phyloP scores from a whole-genome alignment of 2,888 invertebrate species.

The Hypercompe scribonia region DNA sequence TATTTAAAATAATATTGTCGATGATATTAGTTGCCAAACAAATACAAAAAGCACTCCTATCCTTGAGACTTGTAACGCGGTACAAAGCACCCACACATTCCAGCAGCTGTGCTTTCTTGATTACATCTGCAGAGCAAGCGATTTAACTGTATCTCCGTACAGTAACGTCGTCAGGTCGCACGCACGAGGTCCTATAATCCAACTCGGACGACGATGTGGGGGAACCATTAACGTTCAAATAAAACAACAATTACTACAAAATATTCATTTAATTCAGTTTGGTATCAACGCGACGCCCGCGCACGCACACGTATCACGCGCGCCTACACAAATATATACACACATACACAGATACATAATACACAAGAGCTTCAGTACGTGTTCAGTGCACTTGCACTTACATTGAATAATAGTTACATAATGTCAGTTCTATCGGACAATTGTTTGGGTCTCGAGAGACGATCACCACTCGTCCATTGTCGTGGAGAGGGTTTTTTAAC shows the following conservation, averaged over 20 bases:
- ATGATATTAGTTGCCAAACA: too few species aligned
- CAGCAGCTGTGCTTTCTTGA: too few species aligned
- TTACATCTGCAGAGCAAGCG: too few species aligned
- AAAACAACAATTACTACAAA: slow-evolving; percentile 38
- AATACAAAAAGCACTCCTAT: too few species aligned
- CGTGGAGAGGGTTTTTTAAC: too few species aligned
- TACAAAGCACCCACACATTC: too few species aligned
- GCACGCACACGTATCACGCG: slow-evolving; percentile 14
- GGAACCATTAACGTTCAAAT: slow-evolving; percentile 9
- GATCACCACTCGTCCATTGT: neutral
- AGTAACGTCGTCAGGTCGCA: too few species aligned
- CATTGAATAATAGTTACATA: neutral
- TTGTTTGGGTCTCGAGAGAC: neutral
- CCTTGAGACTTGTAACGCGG: too few species aligned
- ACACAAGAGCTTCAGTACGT: neutral
- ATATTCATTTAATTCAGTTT: slow-evolving; percentile 53
- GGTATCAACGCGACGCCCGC: slow-evolving; percentile 42
- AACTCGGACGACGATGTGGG: neutral
- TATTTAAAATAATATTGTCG: too few species aligned
- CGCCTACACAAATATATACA: slow-evolving; percentile 18
- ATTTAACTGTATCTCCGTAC: too few species aligned
- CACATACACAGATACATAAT: slow-evolving; percentile 29
- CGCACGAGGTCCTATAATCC: too few species aligned
- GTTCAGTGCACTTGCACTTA: neutral
- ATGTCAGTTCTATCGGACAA: neutral